Base-by-base conservation (phyloP, 2,113 vertebrate genomes). In the Nesoenas mayeri region DNA sequence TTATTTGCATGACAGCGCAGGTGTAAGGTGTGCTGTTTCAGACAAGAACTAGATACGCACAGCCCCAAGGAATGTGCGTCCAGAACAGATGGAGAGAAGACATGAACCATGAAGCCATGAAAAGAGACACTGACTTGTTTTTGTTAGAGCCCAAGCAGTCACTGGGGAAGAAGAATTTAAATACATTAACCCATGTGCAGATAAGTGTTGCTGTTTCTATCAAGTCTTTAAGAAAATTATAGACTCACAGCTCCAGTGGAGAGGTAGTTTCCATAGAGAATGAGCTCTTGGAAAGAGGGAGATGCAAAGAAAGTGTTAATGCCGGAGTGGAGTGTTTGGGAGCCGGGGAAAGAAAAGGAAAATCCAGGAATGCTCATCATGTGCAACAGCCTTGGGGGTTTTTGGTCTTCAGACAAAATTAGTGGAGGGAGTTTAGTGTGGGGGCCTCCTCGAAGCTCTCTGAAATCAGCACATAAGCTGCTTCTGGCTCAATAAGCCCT, bases 361-460 rank as follows among this genome's bases (percentile, higher is more conserved):
- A 83, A 87, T 84, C 64, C 47, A 50, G 80, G 62, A 95, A 91
- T 79, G 67, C 62, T 91, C 67, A 38, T 79, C 79, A 88, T 56
- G 62, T 77, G 67, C 71, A 90, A 42, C 36, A 82, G 88, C 88
- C 81, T 88, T 88, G 75, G 72, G 79, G 67, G n/a, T 42, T 77
- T 82, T 87, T 70, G 79, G 79, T 94, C 75, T 94, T 93, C 81
- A 88, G 84, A 65, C 28, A 71, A 82, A 82, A 81, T 65, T 34
- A 62, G 81, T 31, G 74, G 50, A 54, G 67, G 42, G 50, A 72
- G 28, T 86, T 92, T 65, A 61, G 50, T 85, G 62, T 87, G 50
- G 79, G 32, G 31, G 78, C 32, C 47, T 94, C 32, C 74, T 64
- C 82, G 80, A 74, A 79, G 79, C 72, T 87, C 2, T 1, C 34